A percentile compares a stretch with the other conserved stretches of the same genome.
Conservation (phyloP, 2,797 vertebrate genomes). For the Phoebastria nigripes region DNA sequence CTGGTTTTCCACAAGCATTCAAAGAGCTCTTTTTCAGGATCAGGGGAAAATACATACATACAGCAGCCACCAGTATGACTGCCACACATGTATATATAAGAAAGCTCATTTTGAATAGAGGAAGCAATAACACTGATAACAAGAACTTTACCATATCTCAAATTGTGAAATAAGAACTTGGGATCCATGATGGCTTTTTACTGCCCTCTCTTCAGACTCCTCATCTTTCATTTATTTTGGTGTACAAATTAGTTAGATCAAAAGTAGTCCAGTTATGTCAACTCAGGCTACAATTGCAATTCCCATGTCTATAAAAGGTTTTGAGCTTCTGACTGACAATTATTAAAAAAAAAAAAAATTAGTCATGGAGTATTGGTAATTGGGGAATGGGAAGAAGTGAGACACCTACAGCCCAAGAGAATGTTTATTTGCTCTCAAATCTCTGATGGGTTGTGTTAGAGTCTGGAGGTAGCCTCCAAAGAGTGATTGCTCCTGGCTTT, state of each 20-base stretch:
- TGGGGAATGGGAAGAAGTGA: neutral
- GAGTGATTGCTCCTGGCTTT: conserved; percentile 3
- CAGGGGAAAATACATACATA: neutral
- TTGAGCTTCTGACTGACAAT: neutral
- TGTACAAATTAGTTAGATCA: neutral
- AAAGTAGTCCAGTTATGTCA: neutral
- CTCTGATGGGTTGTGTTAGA: neutral
- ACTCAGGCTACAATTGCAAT: neutral
- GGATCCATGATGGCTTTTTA: neutral
- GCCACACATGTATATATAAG: neutral
- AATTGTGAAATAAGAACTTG: neutral
- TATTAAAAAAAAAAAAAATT: neutral
- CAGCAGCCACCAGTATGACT: neutral
- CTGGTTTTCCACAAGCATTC: neutral
- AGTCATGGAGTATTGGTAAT: neutral
- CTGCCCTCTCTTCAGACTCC: neutral
- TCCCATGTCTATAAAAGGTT: neutral
- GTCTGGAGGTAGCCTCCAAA: neutral
- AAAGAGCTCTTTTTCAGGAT: neutral
- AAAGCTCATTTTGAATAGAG: neutral
- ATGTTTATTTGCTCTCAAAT: neutral
- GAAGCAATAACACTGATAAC: neutral
- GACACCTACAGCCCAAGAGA: neutral
- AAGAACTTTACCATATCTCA: neutral
- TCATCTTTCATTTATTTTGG: neutral